Evolutionary conservation across 2,113 vertebrate species (phyloP).

Genomic region (Notarius lentiginosus): DNA sequence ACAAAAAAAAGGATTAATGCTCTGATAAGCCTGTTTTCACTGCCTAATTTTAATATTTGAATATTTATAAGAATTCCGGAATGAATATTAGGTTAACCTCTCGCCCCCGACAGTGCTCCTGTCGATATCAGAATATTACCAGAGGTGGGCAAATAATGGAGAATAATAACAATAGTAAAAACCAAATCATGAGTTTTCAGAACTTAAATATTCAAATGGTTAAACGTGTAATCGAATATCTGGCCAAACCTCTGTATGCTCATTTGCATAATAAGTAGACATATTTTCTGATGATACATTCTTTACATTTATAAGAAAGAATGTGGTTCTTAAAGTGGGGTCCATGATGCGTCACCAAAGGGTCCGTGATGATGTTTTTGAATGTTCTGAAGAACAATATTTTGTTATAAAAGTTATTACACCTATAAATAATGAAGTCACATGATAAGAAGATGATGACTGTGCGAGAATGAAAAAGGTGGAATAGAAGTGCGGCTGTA

Average conservation of each 20-base stretch:
- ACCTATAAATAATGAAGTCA: background rate
- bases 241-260: background rate
- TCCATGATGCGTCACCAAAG: background rate
- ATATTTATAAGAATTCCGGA: background rate
- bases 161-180: background rate
- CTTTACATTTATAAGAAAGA: background rate
- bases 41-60: background rate
- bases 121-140: background rate
- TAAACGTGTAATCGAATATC: background rate
- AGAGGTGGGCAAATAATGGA: background rate
- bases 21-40: background rate
- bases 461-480: background rate
- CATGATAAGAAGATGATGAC: background rate
- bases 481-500: background rate
- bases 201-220: background rate
- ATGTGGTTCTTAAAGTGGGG: background rate
- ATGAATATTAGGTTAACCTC: slow-evolving; percentile 3
- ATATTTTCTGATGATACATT: background rate
- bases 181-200: background rate
- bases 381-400: background rate
- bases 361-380: background rate
- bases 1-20: background rate
- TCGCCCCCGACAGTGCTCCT: background rate
- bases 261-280: background rate
- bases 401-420: background rate